A percentile compares a stretch with the other conserved stretches of the same genome.
These are phyloP conservation scores for Natator depressus DNA, from an alignment of 2,113 vertebrate genomes.

Conservation along the genomic window DNA sequence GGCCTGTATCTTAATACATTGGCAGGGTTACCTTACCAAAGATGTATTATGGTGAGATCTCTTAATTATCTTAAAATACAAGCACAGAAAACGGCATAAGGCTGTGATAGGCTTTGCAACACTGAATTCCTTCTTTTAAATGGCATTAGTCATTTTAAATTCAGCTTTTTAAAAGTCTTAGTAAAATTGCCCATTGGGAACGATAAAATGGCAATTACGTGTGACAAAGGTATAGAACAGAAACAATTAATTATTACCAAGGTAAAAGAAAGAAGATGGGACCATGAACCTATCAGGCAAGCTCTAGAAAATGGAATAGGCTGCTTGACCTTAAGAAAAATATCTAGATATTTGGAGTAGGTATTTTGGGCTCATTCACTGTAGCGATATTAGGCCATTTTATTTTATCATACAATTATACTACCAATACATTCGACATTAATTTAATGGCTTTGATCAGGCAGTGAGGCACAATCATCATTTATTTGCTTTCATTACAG, in stretches of 20 bases:
- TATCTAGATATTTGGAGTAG: slow-evolving; percentile 65
- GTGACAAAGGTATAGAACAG: slow-evolving; percentile 72
- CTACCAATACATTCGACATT: slow-evolving; percentile 54
- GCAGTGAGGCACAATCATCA: slow-evolving; percentile 44
- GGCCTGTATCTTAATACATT: slow-evolving; percentile 20
- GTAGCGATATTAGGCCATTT: slow-evolving; percentile 43
- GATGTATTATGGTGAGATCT: slow-evolving; percentile 41
- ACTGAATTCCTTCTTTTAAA: slow-evolving; percentile 70
- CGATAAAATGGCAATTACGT: slow-evolving; percentile 80
- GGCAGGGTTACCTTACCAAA: slow-evolving; percentile 43
- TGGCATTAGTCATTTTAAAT: slow-evolving; percentile 74
- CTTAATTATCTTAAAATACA: slow-evolving; percentile 73
- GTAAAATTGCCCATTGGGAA: slow-evolving; percentile 73
- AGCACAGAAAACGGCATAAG: slow-evolving; percentile 65
- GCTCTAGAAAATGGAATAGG: slow-evolving; percentile 53
- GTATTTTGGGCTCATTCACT: slow-evolving; percentile 64
- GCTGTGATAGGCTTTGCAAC: slow-evolving; percentile 57
- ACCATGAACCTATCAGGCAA: slow-evolving; percentile 58
- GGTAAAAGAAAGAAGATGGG: slow-evolving; percentile 76
- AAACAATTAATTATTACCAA: slow-evolving; percentile 75
- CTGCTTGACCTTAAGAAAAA: slow-evolving; percentile 56
- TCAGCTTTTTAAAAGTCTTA: slow-evolving; percentile 76
- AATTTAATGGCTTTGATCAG: slow-evolving; percentile 64
- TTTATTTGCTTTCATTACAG: slow-evolving; percentile 69
- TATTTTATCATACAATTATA: slow-evolving; percentile 57